Base-by-base conservation (phyloP, 2,797 vertebrate genomes). In the Gymnoscopelus braueri region DNA sequence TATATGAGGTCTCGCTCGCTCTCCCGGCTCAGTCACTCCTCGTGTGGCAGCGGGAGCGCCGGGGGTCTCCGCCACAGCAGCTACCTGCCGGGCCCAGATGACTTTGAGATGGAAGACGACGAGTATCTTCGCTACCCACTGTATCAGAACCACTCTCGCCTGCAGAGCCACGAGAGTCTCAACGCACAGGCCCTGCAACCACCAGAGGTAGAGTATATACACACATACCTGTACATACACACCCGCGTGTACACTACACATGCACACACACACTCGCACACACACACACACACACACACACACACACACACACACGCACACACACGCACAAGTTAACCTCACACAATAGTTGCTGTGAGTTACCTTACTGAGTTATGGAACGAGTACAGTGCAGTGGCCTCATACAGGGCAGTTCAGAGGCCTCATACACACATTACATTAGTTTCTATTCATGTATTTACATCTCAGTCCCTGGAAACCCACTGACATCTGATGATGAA, bases 21-120 rank as follows among this genome's bases (percentile, higher is more conserved):
- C 29, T 92, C 91, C 10, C 80, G 55, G 14, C 88, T 90, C 82
- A 92, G 89, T 72, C 84, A 82, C 78, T 92, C 88, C 0, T 91
- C 90, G 0, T 79, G 79, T n/a, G 88, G 90, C 65, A 91, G 89
- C 0, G 71, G 88, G 0, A 80, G 86, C 3, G 67, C 49, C 0
- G 73, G 80, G 39, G 73, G 76, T 0, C 78, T 56, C 8, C 63
- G 78, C 64, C 71, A 77, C 81, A 74, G 78, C 69, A 51, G 59
- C 70, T 89, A 65, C 13, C 77, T 86, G 13, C 72, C 76, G 0
- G 76, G 74, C 6, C 79, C 78, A 0, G 86, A 87, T 0, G 79
- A 89, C 71, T 88, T 81, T 0, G 87, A 87, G 12, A 83, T 66
- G 57, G 63, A 89, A 4, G 82, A 84, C 0, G 72, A 84, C 3